These are phyloP conservation scores for Enteromius trimaculatus DNA, from an alignment of 2,797 vertebrate species.

Conservation along the genomic window DNA sequence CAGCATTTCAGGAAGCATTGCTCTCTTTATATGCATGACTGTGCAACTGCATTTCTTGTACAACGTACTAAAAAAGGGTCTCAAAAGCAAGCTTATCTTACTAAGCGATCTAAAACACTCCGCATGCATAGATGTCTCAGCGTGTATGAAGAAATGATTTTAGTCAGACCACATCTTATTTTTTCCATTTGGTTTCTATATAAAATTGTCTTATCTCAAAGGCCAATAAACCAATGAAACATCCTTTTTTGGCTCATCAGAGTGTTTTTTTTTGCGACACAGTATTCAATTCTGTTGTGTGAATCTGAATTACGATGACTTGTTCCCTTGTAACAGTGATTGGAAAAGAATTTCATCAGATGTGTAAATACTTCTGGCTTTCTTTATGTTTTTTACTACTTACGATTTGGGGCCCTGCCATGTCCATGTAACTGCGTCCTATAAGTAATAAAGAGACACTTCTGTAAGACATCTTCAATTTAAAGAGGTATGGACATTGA, in stretches of 20 bases:
- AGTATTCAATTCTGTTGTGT: neutral
- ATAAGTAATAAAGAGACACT: constrained; percentile 51
- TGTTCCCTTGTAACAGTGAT: neutral
- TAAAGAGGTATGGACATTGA: neutral
- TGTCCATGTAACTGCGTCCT: constrained; percentile 99
- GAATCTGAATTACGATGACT: neutral
- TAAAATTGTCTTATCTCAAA: neutral
- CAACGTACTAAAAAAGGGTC: neutral
- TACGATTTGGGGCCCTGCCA: constrained; percentile 95
- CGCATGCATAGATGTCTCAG: neutral
- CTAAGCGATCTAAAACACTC: neutral
- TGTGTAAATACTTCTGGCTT: neutral
- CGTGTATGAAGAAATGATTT: neutral
- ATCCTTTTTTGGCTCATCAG: neutral
- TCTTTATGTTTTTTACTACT: constrained; percentile 69
- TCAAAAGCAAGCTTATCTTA: constrained; percentile 5
- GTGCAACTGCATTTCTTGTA: neutral
- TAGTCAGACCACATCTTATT: neutral
- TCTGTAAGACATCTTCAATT: neutral
- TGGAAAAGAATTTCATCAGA: neutral
- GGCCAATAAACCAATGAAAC: neutral
- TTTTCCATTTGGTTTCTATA: neutral
- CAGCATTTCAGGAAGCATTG: constrained; percentile 10
- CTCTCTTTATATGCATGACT: neutral
- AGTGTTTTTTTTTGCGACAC: neutral